A percentile compares a stretch with the other conserved stretches of the same genome.
Conservation (phyloP, 1,140 invertebrate species). For the Lamellibrachia luymesi region DNA sequence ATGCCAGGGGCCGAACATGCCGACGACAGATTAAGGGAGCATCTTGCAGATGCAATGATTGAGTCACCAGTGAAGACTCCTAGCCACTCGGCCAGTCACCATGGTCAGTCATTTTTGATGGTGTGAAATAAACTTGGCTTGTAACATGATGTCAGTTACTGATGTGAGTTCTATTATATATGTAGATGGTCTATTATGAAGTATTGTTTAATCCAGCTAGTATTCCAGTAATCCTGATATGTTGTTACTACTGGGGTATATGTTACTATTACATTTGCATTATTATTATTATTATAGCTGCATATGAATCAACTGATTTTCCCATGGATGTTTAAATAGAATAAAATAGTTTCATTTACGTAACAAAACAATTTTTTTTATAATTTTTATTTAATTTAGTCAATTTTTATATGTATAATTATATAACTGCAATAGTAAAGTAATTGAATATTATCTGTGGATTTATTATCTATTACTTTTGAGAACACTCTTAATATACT, state of each 20-base stretch:
- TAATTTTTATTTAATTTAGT: not conserved
- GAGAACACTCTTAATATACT: not conserved
- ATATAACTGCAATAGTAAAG: not conserved
- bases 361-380: too few species aligned
- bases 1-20: not conserved
- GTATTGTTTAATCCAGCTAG: too few species aligned
- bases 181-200: too few species aligned
- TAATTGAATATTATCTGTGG: not conserved
- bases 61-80: not conserved
- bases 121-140: not conserved
- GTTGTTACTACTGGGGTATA: too few species aligned
- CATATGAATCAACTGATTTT: too few species aligned
- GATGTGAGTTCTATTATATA: not conserved
- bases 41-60: conserved; percentile 17
- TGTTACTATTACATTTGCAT: too few species aligned
- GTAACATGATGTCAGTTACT: not conserved
- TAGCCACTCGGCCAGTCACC: not conserved
- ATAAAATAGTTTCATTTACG: too few species aligned
- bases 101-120: not conserved
- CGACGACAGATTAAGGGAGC: conserved; percentile 13
- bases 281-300: too few species aligned
- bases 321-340: too few species aligned
- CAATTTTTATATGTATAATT: not conserved
- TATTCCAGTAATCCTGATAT: too few species aligned
- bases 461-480: not conserved